Base-by-base conservation (phyloP, 2,888 invertebrate species). In the Pseudococcus viburni region DNA sequence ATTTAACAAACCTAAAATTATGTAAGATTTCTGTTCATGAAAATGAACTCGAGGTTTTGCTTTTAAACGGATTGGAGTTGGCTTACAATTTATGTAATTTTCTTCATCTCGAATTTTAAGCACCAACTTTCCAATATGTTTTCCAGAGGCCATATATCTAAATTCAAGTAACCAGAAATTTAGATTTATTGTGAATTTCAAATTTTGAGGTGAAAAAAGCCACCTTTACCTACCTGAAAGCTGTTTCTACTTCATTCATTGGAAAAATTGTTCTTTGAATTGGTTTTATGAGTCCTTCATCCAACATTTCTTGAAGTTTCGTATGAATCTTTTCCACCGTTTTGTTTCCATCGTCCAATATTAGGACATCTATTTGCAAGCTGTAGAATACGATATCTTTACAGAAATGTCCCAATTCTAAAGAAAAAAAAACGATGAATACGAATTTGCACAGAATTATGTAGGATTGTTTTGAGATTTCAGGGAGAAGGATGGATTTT, bases 41-140 rank as follows among this genome's bases (percentile, higher is more conserved):
- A 94, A 94, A 80, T 91, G 91, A 83, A 92, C 92, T 84, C 93
- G 91, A 59, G 93, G 92, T 17, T 93, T 90, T 4, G 93, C 93
- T 22, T 90, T 89, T 39, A 92, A 91, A 19, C 89, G 86, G 9
- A 88, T 46, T 8, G 87, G 80, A 46, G 39, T 55, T 26, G 90
- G 90, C 22, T 80, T 83, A 8, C 80, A 15, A 19, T 88, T 9
- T 19, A 59, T 15, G 6, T 89, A 84, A 86, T 93, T 92, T 89
- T 93, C 93, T 0, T 93, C 93, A 8, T 90, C 89, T 26, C 93
- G 92, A 9, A 94, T 92, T 90, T 93, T 93, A 17, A 93, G 90
- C 68, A 93, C 91, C 0, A 94, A 94, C 92, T 97, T 97, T 77
- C 97, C 97, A 86, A 96, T 95, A 91, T 97, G 96, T 91, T 96